Conservation (phyloP, 2,113 vertebrate species). For the Clarias magur region DNA sequence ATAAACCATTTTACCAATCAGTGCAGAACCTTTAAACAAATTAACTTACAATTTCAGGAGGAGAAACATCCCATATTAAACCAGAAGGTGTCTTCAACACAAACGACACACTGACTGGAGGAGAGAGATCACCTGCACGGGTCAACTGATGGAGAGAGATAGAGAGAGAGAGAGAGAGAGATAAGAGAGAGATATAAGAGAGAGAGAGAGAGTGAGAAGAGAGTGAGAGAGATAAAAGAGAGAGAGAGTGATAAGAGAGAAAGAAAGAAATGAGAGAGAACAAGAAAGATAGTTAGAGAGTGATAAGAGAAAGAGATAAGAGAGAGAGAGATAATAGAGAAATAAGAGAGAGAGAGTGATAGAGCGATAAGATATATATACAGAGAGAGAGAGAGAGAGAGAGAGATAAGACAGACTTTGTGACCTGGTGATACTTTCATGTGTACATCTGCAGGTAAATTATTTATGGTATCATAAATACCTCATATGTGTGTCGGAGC, state of each 20-base stretch:
- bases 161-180: not conserved
- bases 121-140: constrained; percentile 39
- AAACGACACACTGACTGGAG: constrained; percentile 46
- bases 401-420: not conserved
- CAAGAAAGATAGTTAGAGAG: no score
- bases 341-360: no score
- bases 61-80: constrained; percentile 44
- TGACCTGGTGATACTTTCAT: not conserved
- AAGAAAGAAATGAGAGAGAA: not conserved
- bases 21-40: not conserved
- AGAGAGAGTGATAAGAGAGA: not conserved
- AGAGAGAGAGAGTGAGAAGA: not conserved
- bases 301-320: not conserved
- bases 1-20: not conserved
- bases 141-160: constrained; percentile 36
- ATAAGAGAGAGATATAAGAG: not conserved
- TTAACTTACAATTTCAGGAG: constrained; percentile 37
- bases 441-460: not conserved
- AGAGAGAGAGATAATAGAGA: not conserved
- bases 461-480: not conserved
- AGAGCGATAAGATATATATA: not conserved
- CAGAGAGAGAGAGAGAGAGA: not conserved
- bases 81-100: constrained; percentile 43
- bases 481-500: constrained; percentile 16
- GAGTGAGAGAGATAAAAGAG: not conserved